Conservation (phyloP, 1,140 invertebrate genomes). For the Pomacea maculata region DNA sequence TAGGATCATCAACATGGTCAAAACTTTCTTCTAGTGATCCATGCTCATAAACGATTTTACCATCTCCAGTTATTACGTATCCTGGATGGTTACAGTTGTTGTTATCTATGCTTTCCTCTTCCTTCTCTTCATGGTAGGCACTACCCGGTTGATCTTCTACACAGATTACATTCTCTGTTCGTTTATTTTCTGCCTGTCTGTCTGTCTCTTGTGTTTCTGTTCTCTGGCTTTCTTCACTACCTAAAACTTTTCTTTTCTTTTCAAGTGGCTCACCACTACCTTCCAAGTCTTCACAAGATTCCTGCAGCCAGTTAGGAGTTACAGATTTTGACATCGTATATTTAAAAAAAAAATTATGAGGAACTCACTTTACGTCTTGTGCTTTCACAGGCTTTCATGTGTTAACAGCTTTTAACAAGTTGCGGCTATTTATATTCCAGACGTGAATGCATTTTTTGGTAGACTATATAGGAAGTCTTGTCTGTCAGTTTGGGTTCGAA, state of each 20-base stretch:
- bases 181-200: not conserved
- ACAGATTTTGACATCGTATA: not conserved
- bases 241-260: not conserved
- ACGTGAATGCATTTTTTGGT: too few relatives aligned
- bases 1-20: conserved; percentile 24
- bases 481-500: too few relatives aligned
- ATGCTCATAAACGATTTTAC: not conserved
- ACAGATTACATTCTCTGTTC: not conserved
- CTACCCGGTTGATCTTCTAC: not conserved
- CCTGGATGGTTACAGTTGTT: not conserved
- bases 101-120: not conserved
- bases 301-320: not conserved
- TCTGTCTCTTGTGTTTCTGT: not conserved
- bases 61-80: not conserved
- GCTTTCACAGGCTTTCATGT: too few relatives aligned
- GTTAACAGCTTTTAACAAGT: too few relatives aligned
- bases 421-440: too few relatives aligned
- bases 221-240: too few relatives aligned
- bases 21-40: not conserved
- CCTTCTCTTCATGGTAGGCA: not conserved
- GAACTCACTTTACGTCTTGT: too few relatives aligned
- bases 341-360: too few relatives aligned
- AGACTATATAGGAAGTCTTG: too few relatives aligned
- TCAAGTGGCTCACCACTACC: too few relatives aligned
- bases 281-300: not conserved